These are phyloP conservation scores for Hyalella azteca DNA, from an alignment of 2,888 invertebrate genomes.

Conservation along the genomic window DNA sequence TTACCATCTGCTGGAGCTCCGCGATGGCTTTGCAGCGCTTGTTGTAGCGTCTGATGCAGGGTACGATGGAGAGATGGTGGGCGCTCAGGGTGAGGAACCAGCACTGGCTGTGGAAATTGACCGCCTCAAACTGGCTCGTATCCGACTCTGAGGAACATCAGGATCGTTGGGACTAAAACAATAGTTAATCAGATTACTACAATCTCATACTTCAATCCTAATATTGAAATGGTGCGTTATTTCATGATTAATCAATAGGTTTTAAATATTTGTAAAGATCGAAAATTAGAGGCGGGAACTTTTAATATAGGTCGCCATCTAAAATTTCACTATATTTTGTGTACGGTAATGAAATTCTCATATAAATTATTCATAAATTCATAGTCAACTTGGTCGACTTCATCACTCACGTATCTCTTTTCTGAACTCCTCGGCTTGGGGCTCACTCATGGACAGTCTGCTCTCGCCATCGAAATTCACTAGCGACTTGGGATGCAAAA, in stretches of 20 bases:
- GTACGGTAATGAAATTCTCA: too few relatives aligned
- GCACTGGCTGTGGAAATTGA: slow-evolving; percentile 94
- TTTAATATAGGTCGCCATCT: too few relatives aligned
- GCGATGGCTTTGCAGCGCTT: slow-evolving; percentile 77
- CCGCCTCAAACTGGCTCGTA: slow-evolving; percentile 71
- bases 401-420: slow-evolving; percentile 58
- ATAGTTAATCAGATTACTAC: too few relatives aligned
- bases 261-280: too few relatives aligned
- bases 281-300: too few relatives aligned
- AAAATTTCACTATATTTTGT: too few relatives aligned
- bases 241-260: too few relatives aligned
- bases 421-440: slow-evolving; percentile 80
- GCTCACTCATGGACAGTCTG: slow-evolving; percentile 79
- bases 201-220: too few relatives aligned
- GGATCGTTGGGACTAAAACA: neutral
- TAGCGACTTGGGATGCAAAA: slow-evolving; percentile 75
- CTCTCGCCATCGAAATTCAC: slow-evolving; percentile 77
- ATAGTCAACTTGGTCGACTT: too few relatives aligned
- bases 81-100: slow-evolving; percentile 95
- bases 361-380: too few relatives aligned
- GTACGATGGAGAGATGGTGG: slow-evolving; percentile 89
- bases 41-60: slow-evolving; percentile 84
- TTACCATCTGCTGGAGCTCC: slow-evolving; percentile 83
- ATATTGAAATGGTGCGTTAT: too few relatives aligned
- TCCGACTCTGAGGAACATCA: slow-evolving; percentile 61